Evolutionary conservation across 2,888 invertebrate species (phyloP).

Genomic region (Gnatocerus cornutus): DNA sequence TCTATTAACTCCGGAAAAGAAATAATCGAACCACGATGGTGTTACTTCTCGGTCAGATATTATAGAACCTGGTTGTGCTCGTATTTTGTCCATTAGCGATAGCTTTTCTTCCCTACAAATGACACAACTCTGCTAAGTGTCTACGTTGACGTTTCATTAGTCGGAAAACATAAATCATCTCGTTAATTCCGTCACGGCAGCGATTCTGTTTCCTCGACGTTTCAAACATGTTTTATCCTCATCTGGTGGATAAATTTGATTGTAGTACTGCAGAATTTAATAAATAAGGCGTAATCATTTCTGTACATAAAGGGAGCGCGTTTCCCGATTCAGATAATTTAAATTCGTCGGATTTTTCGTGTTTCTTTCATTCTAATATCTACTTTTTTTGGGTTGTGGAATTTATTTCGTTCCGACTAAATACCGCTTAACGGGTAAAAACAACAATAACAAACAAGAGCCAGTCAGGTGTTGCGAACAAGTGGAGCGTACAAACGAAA

Average conservation of each 20-base stretch:
- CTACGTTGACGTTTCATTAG: slow-evolving; percentile 48
- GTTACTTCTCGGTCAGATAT: slow-evolving; percentile 25
- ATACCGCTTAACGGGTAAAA: slow-evolving; percentile 17
- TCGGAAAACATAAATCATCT: slow-evolving; percentile 45
- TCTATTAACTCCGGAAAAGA: background rate
- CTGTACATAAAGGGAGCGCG: background rate
- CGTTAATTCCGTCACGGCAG: slow-evolving; percentile 33
- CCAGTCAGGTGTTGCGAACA: slow-evolving; percentile 28
- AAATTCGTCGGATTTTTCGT: background rate
- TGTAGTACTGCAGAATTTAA: slow-evolving; percentile 8
- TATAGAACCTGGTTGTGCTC: background rate
- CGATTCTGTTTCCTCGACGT: slow-evolving; percentile 30
- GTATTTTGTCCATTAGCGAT: slow-evolving; percentile 26
- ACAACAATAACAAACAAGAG: slow-evolving; percentile 21
- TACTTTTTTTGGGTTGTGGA: background rate
- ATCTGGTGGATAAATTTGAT: slow-evolving; percentile 16
- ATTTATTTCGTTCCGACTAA: slow-evolving; percentile 11
- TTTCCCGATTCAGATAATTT: slow-evolving; percentile 2
- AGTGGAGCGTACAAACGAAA: slow-evolving; percentile 14
- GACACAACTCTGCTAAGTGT: slow-evolving; percentile 28
- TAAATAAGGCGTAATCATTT: slow-evolving; percentile 6
- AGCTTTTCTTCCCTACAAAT: slow-evolving; percentile 33
- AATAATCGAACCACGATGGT: background rate
- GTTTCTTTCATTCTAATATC: background rate
- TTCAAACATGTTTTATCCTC: slow-evolving; percentile 12